Evolutionary conservation across 2,888 invertebrate genomes (phyloP).

Genomic region (Anticlea derivata): DNA sequence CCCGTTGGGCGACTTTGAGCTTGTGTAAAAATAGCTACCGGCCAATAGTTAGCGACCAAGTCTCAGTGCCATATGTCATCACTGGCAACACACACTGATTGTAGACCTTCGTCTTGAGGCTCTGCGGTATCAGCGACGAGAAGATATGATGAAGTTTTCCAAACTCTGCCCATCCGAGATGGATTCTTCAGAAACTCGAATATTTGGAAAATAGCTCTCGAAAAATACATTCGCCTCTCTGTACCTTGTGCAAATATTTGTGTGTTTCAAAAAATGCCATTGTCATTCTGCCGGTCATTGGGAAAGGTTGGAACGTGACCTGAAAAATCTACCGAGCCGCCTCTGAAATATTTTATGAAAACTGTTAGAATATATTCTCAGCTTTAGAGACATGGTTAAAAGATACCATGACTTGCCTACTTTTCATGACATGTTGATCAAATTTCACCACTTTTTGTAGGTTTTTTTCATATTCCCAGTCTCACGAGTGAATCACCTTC

Average conservation of each 20-base stretch:
- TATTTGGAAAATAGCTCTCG: too few relatives aligned
- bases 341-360: constrained; percentile 11
- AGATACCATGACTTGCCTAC: constrained; percentile 11
- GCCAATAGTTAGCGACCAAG: too few relatives aligned
- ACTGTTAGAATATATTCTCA: constrained; percentile 13
- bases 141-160: too few relatives aligned
- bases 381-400: constrained; percentile 5
- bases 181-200: too few relatives aligned
- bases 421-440: neutral
- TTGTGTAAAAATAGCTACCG: too few relatives aligned
- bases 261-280: constrained; percentile 22
- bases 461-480: neutral
- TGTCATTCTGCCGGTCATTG: constrained; percentile 22
- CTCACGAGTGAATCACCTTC: neutral
- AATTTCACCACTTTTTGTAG: neutral
- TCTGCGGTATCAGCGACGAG: too few relatives aligned
- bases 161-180: too few relatives aligned
- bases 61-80: too few relatives aligned
- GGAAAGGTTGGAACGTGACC: constrained; percentile 26
- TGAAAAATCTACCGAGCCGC: constrained; percentile 12
- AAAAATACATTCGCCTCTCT: neutral
- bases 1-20: too few relatives aligned
- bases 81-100: too few relatives aligned
- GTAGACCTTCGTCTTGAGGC: too few relatives aligned
- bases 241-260: constrained; percentile 21